phyloP scores from a whole-genome alignment of 2,797 vertebrate species.

The Lacerta agilis region DNA sequence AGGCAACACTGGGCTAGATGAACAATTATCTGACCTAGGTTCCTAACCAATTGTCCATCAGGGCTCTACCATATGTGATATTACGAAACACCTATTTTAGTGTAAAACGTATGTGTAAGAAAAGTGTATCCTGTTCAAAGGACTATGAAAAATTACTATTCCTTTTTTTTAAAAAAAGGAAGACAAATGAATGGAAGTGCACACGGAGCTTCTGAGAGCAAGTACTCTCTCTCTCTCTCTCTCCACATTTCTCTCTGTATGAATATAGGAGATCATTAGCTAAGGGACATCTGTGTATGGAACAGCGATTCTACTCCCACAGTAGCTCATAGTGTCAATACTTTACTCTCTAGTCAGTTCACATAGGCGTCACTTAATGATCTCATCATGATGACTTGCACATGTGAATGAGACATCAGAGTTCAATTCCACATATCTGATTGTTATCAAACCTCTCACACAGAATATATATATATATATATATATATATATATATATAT shows the following conservation, averaged over 20 bases:
- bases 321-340: background rate
- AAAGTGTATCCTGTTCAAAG: background rate
- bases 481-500: no score
- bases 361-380: background rate
- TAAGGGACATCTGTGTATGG: background rate
- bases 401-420: background rate
- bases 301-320: background rate
- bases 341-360: background rate
- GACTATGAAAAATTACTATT: background rate
- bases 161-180: background rate
- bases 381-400: background rate
- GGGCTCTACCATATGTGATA: no score
- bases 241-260: background rate
- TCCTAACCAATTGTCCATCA: background rate
- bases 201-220: background rate
- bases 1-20: no score
- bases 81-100: no score
- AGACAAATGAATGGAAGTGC: background rate
- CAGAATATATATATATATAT: no score
- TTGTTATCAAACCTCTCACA: background rate
- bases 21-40: background rate
- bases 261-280: background rate
- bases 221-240: background rate
- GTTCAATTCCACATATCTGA: background rate
- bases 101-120: no score